phyloP scores from a whole-genome alignment of 2,888 invertebrate genomes.

The Hirtodrosophila cameraria region DNA sequence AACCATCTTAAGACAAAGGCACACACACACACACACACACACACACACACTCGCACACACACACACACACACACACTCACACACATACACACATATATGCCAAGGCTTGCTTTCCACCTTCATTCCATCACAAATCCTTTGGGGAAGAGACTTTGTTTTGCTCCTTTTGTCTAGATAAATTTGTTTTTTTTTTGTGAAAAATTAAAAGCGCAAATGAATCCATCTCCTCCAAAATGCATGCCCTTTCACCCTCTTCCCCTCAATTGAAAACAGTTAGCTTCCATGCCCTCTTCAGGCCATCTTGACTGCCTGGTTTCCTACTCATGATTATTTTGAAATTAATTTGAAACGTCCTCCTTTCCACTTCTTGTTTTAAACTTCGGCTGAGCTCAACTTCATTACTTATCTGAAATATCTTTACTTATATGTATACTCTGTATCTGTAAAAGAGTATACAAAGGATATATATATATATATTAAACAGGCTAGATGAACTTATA shows the following conservation, averaged over 20 bases:
- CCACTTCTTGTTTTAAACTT: slow-evolving; percentile 36
- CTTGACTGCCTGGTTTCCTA: slow-evolving; percentile 35
- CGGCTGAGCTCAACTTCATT: slow-evolving; percentile 42
- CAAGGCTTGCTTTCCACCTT: neutral
- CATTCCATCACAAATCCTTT: slow-evolving; percentile 8
- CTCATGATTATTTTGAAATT: slow-evolving; percentile 76
- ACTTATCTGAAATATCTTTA: slow-evolving; percentile 39
- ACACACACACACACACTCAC: slow-evolving; percentile 13
- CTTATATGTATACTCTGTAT: too few relatives aligned
- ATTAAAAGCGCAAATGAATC: slow-evolving; percentile 57
- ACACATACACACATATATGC: slow-evolving; percentile 4
- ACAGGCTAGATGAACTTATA: too few relatives aligned
- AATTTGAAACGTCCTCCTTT: slow-evolving; percentile 58
- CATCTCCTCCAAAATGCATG: neutral
- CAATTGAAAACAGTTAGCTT: slow-evolving; percentile 1
- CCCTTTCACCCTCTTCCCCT: neutral
- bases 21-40: slow-evolving; percentile 6
- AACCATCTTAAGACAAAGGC: slow-evolving; percentile 46
- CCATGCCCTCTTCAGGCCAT: neutral
- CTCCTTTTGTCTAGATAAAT: slow-evolving; percentile 54
- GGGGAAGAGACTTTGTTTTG: slow-evolving; percentile 26
- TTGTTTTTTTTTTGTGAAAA: slow-evolving; percentile 41
- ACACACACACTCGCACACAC: slow-evolving; percentile 1
- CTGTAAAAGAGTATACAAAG: too few relatives aligned
- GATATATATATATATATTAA: too few relatives aligned